A percentile compares a stretch with the other conserved stretches of the same genome.
Evolutionary conservation across 2,888 invertebrate species (phyloP).

Genomic region (Cosmopolites sordidus): DNA sequence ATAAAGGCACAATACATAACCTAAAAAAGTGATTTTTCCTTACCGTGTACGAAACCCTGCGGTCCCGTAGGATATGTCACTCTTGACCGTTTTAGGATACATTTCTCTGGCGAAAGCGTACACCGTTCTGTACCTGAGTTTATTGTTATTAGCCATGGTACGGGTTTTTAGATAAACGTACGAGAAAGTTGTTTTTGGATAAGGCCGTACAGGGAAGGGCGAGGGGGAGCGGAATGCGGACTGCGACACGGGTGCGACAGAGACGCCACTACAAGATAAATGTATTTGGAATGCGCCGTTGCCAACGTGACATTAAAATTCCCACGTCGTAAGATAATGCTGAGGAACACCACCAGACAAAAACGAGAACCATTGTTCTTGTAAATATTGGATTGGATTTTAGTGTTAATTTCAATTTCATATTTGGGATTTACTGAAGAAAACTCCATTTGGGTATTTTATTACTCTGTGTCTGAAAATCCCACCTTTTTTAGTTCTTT

Average conservation of each 20-base stretch:
- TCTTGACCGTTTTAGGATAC: slow-evolving; percentile 66
- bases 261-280: slow-evolving; percentile 6
- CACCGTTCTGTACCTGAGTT: slow-evolving; percentile 55
- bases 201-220: slow-evolving; percentile 9
- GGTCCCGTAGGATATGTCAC: slow-evolving; percentile 75
- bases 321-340: no score
- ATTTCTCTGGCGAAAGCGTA: slow-evolving; percentile 76
- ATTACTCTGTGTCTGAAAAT: no score
- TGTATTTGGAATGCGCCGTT: slow-evolving; percentile 6
- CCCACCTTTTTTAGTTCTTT: no score
- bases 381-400: no score
- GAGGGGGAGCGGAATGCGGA: slow-evolving; percentile 2
- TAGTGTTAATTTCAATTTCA: no score
- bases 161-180: slow-evolving; percentile 9
- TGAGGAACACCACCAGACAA: no score
- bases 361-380: no score
- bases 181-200: not conserved
- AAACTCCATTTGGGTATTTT: no score
- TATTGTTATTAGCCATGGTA: slow-evolving; percentile 37
- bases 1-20: not conserved
- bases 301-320: not conserved
- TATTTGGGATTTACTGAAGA: no score
- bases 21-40: slow-evolving; percentile 36
- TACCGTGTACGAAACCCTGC: slow-evolving; percentile 81
- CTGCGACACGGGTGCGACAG: slow-evolving; percentile 12